phyloP scores from a whole-genome alignment of 2,113 vertebrate species.

The Elachura formosa region DNA sequence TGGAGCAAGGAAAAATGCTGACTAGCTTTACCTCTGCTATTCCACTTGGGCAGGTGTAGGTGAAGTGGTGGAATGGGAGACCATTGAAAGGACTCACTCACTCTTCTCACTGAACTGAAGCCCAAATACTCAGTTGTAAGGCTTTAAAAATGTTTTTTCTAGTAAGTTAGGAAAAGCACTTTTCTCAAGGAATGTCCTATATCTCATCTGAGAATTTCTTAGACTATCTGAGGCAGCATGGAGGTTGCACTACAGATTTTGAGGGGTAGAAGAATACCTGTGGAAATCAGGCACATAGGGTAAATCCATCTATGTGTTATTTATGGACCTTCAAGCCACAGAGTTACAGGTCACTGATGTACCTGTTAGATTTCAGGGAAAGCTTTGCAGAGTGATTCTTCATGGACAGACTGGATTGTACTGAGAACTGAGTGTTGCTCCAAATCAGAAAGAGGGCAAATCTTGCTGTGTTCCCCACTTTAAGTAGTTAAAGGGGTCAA shows the following conservation, averaged over 20 bases:
- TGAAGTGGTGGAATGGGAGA: background rate
- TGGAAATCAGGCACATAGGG: background rate
- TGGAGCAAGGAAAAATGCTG: background rate
- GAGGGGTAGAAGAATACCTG: background rate
- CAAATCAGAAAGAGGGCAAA: background rate
- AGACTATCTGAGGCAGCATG: background rate
- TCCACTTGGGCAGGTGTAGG: background rate
- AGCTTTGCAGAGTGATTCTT: background rate
- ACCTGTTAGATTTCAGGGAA: background rate
- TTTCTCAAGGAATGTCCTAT: background rate
- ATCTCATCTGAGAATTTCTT: background rate
- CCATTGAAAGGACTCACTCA: background rate
- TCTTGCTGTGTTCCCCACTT: background rate
- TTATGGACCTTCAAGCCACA: background rate
- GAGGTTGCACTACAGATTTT: background rate
- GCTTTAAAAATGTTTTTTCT: background rate
- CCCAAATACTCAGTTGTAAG: background rate
- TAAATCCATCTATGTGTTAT: background rate
- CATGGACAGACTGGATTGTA: rapidly evolving
- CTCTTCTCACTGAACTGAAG: background rate
- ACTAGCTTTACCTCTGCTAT: background rate
- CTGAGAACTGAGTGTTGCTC: background rate
- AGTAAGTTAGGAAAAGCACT: background rate
- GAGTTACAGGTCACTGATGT: background rate
- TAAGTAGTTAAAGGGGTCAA: background rate